phyloP scores from a whole-genome alignment of 2,888 invertebrate species.

The Thymelicus acteon region DNA sequence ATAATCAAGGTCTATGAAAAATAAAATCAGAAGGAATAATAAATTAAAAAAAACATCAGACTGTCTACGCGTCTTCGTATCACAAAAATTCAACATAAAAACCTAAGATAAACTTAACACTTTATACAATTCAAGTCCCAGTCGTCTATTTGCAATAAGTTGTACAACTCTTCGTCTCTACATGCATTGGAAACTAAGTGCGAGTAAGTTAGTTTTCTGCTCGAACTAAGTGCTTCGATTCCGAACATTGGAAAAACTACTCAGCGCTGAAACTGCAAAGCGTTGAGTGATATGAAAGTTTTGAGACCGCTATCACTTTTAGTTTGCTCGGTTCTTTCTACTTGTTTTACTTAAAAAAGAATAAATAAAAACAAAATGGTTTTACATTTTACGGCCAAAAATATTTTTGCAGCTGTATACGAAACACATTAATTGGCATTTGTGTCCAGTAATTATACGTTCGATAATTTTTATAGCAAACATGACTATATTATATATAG shows the following conservation, averaged over 20 bases:
- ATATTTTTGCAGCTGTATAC: no score
- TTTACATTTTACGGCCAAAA: no score
- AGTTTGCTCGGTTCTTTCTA: neutral
- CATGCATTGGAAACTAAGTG: conserved; percentile 34
- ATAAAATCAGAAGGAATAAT: no score
- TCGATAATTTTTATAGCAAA: no score
- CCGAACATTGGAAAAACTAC: conserved; percentile 38
- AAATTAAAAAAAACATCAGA: no score
- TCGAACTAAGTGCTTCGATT: conserved; percentile 37
- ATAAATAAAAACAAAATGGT: neutral
- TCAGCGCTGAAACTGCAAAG: conserved; percentile 32
- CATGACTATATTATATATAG: no score
- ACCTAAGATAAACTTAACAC: neutral
- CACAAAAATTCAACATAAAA: neutral
- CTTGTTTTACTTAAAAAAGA: neutral
- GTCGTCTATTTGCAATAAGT: conserved; percentile 10
- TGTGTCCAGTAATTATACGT: no score
- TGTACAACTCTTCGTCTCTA: conserved; percentile 15
- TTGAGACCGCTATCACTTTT: conserved; percentile 34
- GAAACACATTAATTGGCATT: no score
- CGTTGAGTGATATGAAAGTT: conserved; percentile 37
- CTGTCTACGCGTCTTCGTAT: no score
- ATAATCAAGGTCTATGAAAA: no score
- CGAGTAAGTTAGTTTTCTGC: conserved; percentile 33
- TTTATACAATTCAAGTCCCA: neutral